Evolutionary conservation across 35 echinoderm and acorn worm genomes (phyloP), one percentile per base, ranked within the genome.

Genomic region (Apostichopus parvimensis): DNA sequence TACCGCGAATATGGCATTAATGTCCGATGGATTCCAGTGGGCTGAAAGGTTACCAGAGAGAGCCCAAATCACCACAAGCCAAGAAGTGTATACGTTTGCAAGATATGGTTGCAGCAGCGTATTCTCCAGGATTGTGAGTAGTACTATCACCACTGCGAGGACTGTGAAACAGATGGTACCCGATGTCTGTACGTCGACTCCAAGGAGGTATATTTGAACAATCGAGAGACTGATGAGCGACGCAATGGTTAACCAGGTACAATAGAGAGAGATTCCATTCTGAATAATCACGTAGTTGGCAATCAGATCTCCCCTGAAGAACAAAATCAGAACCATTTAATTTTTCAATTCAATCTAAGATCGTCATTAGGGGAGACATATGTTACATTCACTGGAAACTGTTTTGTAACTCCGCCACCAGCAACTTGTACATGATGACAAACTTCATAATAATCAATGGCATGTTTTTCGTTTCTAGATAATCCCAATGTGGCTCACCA

Each of bases 161-260:
- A 62, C 60, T 14, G 83, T 87, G 61, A 87, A 87, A 24, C 68
- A 72, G 22, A 89, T 71, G 68, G 26, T 89, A 89, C 34, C 60
- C 15, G 60, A 64, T 9, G 87, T 65, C 25, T 89, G 12, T 11
- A 28, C 22, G 21, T 21, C 18, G 5, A 68, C 34, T 6, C 79
- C 79, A 28, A 80, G 25, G 24, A 28, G 22, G 53, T 80, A 80
- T 80, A 80, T 80, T 28, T 80, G 79, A 12, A 80, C 79, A 54
- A 80, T 80, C 1, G 79, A 80, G 8, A 80, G 79, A 15, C 79
- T 80, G 7, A 80, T 26, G 0, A 80, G 79, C 5, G 79, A 34
- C 21, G 79, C 79, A 28, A 80, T 80, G 25, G 79, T 80, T 13
- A 80, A 26, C 79, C 79, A 80, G 5, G 79, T 80, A 52, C 79